These are phyloP conservation scores for Cheilosia vulpina DNA, from an alignment of 2,888 invertebrate species.

Conservation along the genomic window DNA sequence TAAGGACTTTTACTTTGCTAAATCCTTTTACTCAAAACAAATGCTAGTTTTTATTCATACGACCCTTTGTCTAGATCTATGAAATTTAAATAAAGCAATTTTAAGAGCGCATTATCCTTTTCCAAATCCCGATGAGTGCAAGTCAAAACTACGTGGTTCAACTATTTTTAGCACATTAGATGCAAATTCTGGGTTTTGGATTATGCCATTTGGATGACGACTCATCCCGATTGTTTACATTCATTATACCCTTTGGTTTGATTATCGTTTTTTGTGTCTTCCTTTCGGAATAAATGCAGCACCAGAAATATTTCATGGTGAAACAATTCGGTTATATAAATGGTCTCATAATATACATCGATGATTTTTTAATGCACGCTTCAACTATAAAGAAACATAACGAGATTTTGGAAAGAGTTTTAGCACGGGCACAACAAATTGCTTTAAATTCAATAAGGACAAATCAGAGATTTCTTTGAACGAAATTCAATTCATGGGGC, in stretches of 20 bases:
- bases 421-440: conserved; percentile 18
- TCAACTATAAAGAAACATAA: conserved; percentile 37
- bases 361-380: conserved; percentile 47
- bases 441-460: conserved; percentile 45
- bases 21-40: too few species aligned
- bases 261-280: conserved; percentile 57
- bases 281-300: conserved; percentile 54
- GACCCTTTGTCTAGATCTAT: conserved; percentile 68
- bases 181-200: conserved; percentile 71
- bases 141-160: conserved; percentile 40
- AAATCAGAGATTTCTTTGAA: conserved; percentile 23
- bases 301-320: conserved; percentile 53
- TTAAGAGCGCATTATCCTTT: conserved; percentile 54
- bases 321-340: conserved; percentile 47
- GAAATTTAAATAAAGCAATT: conserved; percentile 70
- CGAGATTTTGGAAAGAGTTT: conserved; percentile 10
- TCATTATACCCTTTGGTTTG: conserved; percentile 75
- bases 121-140: conserved; percentile 47
- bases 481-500: conserved; percentile 40
- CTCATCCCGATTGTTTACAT: conserved; percentile 73
- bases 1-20: too few species aligned
- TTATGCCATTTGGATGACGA: conserved; percentile 74
- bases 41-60: too few species aligned
- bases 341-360: conserved; percentile 44
- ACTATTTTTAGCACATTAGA: conserved; percentile 49